Conservation (phyloP, 2,888 invertebrate genomes). For the Slavum lentiscoides region DNA sequence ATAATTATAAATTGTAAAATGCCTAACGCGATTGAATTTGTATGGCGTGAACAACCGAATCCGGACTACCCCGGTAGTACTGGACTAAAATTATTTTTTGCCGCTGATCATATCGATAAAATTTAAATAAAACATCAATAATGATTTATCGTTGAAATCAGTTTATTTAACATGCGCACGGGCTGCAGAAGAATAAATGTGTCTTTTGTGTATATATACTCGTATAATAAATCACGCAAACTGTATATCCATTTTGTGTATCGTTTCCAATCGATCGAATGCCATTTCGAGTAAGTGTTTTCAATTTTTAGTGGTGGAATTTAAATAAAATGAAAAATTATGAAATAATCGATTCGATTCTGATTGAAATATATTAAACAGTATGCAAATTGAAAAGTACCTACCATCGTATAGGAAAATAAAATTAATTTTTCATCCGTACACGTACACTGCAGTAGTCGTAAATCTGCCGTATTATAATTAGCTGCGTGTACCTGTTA, state of each 20-base stretch:
- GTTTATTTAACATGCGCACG: not conserved
- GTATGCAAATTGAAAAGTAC: not conserved
- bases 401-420: not conserved
- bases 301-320: too few relatives aligned
- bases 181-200: not conserved
- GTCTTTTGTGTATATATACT: too few relatives aligned
- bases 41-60: too few relatives aligned
- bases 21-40: too few relatives aligned
- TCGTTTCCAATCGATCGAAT: not conserved
- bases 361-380: constrained; percentile 3
- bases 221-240: constrained; percentile 1
- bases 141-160: not conserved
- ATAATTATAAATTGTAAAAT: too few relatives aligned
- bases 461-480: too few relatives aligned
- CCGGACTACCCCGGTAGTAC: too few relatives aligned
- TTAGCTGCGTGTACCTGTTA: too few relatives aligned
- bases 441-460: too few relatives aligned
- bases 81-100: not conserved
- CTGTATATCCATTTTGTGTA: not conserved
- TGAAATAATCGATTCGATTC: not conserved
- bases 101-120: not conserved
- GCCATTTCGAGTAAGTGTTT: not conserved
- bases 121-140: not conserved
- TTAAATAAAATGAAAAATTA: not conserved
- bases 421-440: too few relatives aligned